Evolutionary conservation across 2,113 vertebrate genomes (phyloP).

Genomic region (Rattus rattus): DNA sequence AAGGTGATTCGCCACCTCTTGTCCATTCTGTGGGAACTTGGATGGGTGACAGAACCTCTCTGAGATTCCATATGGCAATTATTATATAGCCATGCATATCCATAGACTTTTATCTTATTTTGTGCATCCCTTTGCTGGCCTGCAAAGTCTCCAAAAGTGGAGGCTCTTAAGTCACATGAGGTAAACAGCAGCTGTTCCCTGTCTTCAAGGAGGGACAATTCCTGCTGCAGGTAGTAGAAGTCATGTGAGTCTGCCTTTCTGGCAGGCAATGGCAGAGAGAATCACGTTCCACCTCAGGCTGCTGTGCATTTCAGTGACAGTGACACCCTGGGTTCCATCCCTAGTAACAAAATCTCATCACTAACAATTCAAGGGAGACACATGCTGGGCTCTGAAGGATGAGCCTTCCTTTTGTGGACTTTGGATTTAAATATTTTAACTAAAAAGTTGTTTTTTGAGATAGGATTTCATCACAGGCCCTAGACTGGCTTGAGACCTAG

Average conservation of each 20-base stretch:
- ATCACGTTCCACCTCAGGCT: background rate
- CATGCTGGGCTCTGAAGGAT: background rate
- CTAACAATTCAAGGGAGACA: background rate
- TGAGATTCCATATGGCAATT: background rate
- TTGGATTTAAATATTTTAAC: background rate
- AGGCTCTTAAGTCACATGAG: background rate
- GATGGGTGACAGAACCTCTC: background rate
- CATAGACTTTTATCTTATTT: background rate
- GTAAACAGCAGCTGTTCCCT: background rate
- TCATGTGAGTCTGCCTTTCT: background rate
- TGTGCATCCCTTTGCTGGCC: background rate
- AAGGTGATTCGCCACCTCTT: background rate
- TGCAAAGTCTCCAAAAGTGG: background rate
- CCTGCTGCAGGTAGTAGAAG: background rate
- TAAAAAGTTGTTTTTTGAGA: background rate
- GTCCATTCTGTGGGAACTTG: background rate
- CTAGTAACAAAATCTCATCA: background rate
- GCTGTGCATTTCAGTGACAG: too few species aligned
- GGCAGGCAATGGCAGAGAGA: background rate
- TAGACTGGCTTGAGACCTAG: background rate
- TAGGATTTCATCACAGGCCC: background rate
- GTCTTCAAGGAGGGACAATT: background rate
- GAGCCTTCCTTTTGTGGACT: background rate
- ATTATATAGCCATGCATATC: background rate
- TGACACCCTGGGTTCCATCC: background rate